Evolutionary conservation across 2,113 vertebrate genomes (phyloP).

Genomic region (Chroicocephalus ridibundus): DNA sequence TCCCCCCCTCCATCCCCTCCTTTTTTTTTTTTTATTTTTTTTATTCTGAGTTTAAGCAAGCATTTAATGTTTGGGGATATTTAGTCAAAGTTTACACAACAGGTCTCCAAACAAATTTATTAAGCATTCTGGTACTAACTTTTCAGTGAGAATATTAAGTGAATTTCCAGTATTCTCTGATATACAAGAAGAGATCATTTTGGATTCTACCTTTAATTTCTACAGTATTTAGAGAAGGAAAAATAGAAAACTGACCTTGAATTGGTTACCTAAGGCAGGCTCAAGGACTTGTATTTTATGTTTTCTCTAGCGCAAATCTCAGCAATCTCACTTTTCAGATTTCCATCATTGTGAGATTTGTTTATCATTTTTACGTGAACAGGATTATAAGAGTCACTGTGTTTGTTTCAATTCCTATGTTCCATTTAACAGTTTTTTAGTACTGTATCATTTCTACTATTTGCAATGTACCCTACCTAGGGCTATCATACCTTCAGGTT

Average conservation of each 20-base stretch:
- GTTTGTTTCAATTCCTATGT: background rate
- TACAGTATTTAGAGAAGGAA: background rate
- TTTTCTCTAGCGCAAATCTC: background rate
- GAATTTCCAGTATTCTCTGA: background rate
- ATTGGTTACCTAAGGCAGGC: background rate
- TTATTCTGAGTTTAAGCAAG: background rate
- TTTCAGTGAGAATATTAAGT: background rate
- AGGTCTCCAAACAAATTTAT: background rate
- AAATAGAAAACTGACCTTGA: background rate
- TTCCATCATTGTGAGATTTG: background rate
- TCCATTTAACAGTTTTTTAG: background rate
- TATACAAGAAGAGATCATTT: background rate
- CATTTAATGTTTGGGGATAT: background rate
- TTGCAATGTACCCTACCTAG: background rate
- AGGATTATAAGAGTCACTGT: background rate
- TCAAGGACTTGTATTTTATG: background rate
- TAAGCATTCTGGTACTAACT: background rate
- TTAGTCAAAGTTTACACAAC: background rate
- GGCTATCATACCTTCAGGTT: background rate
- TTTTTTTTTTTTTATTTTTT: rapidly evolving
- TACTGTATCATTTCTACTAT: background rate
- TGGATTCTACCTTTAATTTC: background rate
- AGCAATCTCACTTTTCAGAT: background rate
- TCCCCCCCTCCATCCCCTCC: rapidly evolving
- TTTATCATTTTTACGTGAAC: background rate